Conservation (phyloP, 1,140 invertebrate genomes). For the Heterodera carotae region DNA sequence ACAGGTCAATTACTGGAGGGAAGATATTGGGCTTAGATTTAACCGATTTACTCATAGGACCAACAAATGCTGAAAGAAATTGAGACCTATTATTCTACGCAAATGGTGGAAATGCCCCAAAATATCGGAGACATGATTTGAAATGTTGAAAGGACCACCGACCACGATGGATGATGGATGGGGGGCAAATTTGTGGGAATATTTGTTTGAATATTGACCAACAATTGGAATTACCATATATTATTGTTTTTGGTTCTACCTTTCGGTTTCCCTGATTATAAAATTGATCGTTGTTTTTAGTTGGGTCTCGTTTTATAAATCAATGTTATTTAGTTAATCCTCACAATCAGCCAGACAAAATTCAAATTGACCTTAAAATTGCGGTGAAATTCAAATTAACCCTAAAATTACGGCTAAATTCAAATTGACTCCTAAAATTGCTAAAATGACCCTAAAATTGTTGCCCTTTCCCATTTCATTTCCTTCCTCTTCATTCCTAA, state of each 20-base stretch:
- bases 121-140: constrained; percentile 75
- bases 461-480: too few relatives aligned
- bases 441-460: too few relatives aligned
- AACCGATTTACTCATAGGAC: constrained; percentile 81
- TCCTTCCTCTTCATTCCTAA: too few relatives aligned
- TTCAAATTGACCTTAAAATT: too few relatives aligned
- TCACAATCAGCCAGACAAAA: too few relatives aligned
- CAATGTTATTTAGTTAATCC: too few relatives aligned
- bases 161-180: neutral
- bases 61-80: constrained; percentile 90
- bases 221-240: neutral
- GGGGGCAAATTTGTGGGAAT: neutral
- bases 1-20: neutral
- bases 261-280: constrained; percentile 7
- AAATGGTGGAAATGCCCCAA: constrained; percentile 98
- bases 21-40: too few relatives aligned
- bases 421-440: too few relatives aligned
- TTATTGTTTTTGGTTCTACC: constrained; percentile 14
- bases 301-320: neutral
- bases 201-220: constrained; percentile 7
- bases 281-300: constrained; percentile 14
- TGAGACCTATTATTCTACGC: constrained; percentile 95
- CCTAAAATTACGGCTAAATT: too few relatives aligned
- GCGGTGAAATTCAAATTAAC: too few relatives aligned
- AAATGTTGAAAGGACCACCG: neutral